Conservation (phyloP, 2,888 invertebrate genomes). For the Athrips mouffetella region DNA sequence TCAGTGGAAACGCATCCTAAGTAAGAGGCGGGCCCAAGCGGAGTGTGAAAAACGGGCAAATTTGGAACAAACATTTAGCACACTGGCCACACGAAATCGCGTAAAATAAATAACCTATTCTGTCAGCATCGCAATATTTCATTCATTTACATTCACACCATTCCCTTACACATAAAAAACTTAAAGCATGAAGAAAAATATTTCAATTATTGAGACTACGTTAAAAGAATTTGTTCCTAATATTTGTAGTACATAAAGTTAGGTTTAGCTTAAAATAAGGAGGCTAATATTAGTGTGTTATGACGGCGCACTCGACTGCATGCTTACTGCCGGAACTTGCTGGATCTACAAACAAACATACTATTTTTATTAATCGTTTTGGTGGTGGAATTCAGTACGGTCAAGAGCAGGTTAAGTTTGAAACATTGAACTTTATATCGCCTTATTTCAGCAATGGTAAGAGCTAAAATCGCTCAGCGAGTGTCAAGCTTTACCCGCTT, state of each 20-base stretch:
- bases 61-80: no score
- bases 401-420: no score
- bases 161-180: constrained; percentile 47
- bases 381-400: no score
- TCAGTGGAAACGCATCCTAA: no score
- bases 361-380: background rate
- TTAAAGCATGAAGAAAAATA: constrained; percentile 71
- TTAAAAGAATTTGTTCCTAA: constrained; percentile 73
- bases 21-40: no score
- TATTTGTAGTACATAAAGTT: constrained; percentile 55
- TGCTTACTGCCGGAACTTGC: constrained; percentile 45
- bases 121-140: background rate
- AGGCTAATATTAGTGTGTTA: constrained; percentile 56
- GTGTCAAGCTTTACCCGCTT: no score
- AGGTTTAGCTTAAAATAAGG: constrained; percentile 55
- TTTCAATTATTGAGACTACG: constrained; percentile 58
- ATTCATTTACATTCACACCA: background rate
- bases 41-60: no score
- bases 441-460: no score
- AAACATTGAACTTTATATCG: no score
- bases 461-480: no score
- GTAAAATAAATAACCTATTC: background rate
- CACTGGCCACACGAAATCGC: background rate
- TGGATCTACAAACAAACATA: constrained; percentile 38
- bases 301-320: constrained; percentile 66